Conservation (phyloP, 2,113 vertebrate species). For the Forbesichthys agassizii region DNA sequence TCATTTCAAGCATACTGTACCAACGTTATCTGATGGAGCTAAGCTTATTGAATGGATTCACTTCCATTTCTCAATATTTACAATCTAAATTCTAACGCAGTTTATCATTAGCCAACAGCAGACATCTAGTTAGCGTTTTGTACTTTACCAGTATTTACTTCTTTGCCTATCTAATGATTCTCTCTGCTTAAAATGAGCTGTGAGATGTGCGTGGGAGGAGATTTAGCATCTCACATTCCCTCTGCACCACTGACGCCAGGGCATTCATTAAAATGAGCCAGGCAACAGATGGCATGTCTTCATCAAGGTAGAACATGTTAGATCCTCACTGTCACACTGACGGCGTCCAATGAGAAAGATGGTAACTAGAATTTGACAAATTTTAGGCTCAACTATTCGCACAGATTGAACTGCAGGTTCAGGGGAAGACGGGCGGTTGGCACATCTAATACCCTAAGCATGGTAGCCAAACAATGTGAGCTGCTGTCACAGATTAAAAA, state of each 20-base stretch:
- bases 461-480: background rate
- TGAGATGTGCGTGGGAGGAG: slow-evolving; percentile 45
- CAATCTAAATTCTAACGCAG: slow-evolving; percentile 21
- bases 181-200: slow-evolving; percentile 45
- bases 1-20: slow-evolving; percentile 16
- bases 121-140: slow-evolving; percentile 39
- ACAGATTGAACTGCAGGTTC: too few species aligned
- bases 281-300: slow-evolving; percentile 31
- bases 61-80: slow-evolving; percentile 1
- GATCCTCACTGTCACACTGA: background rate
- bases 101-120: slow-evolving; percentile 33
- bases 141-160: slow-evolving; percentile 35
- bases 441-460: too few species aligned
- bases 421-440: too few species aligned
- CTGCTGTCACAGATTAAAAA: background rate
- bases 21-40: slow-evolving; percentile 6
- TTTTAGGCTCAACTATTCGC: too few species aligned
- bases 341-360: too few species aligned
- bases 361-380: too few species aligned
- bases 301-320: slow-evolving; percentile 17
- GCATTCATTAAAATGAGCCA: slow-evolving; percentile 41
- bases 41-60: background rate
- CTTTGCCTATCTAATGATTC: slow-evolving; percentile 34
- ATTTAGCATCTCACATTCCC: slow-evolving; percentile 46
- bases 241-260: slow-evolving; percentile 27